Evolutionary conservation across 2,888 invertebrate species (phyloP).

Genomic region (Incurvaria masculella): DNA sequence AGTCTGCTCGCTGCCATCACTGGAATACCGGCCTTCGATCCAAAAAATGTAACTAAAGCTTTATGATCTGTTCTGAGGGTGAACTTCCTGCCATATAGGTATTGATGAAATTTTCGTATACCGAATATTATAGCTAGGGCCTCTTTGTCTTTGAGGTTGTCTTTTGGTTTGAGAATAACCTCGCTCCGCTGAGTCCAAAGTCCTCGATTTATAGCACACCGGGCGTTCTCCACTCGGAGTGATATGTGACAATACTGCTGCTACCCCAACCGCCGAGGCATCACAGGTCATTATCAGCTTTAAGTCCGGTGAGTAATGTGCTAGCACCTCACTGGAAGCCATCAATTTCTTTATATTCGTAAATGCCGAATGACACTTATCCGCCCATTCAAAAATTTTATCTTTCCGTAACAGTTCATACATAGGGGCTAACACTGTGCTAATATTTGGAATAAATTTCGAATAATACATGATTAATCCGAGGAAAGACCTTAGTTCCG

Average conservation of each 20-base stretch:
- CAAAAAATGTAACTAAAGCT: background rate
- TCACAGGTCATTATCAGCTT: background rate
- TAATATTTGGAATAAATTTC: slow-evolving; percentile 2
- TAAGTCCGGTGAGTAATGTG: background rate
- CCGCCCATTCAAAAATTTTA: background rate
- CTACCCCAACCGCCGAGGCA: slow-evolving; percentile 2
- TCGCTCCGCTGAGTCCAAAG: background rate
- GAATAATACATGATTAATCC: slow-evolving; percentile 3
- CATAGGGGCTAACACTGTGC: background rate
- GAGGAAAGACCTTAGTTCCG: background rate
- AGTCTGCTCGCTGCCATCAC: slow-evolving; percentile 1
- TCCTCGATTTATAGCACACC: background rate
- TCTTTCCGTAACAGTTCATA: background rate
- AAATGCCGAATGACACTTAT: background rate
- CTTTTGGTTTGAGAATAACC: slow-evolving; percentile 1
- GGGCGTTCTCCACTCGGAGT: background rate
- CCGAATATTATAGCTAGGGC: background rate
- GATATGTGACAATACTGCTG: background rate
- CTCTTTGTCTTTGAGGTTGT: too few relatives aligned
- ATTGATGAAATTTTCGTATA: background rate
- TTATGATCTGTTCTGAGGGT: background rate
- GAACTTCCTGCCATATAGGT: background rate
- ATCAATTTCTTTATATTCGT: background rate
- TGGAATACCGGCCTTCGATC: background rate
- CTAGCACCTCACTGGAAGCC: background rate